A percentile compares a stretch with the other conserved stretches of the same genome.
phyloP scores from a whole-genome alignment of 2,113 vertebrate species.

The Miniopterus natalensis region DNA sequence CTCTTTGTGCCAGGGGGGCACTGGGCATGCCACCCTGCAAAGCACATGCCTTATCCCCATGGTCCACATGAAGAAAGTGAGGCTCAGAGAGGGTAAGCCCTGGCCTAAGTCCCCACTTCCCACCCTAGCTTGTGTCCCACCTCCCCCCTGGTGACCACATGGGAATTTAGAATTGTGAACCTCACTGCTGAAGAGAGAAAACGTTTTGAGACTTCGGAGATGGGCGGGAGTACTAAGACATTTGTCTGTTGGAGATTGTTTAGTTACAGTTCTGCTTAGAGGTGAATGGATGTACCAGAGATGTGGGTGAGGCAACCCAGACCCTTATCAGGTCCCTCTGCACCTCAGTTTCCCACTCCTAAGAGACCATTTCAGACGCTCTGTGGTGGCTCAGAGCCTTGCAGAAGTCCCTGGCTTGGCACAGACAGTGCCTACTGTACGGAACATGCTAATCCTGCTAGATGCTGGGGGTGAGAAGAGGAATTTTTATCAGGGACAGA shows the following conservation, averaged over 20 bases:
- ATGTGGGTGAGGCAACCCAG: neutral
- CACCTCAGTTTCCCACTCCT: neutral
- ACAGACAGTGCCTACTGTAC: neutral
- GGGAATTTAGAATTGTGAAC: neutral
- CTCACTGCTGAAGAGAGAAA: neutral
- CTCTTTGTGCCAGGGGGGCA: too few relatives aligned
- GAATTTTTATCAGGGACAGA: conserved; percentile 38
- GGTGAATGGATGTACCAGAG: neutral
- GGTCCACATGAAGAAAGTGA: neutral
- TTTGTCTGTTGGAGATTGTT: neutral
- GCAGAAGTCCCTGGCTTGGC: neutral
- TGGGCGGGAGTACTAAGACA: neutral
- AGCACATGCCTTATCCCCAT: neutral
- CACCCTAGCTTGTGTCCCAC: fast-evolving
- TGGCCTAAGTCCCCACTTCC: neutral
- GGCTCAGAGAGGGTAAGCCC: neutral
- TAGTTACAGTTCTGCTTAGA: neutral
- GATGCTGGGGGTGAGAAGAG: neutral
- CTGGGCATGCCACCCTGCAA: neutral
- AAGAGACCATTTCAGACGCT: neutral
- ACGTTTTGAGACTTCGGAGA: neutral
- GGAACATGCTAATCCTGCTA: neutral
- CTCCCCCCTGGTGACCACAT: neutral
- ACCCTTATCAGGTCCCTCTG: neutral
- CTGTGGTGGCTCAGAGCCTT: neutral